A percentile compares a stretch with the other conserved stretches of the same genome.
Conservation (phyloP, 2,113 vertebrate genomes). For the Aldabrachelys gigantea region DNA sequence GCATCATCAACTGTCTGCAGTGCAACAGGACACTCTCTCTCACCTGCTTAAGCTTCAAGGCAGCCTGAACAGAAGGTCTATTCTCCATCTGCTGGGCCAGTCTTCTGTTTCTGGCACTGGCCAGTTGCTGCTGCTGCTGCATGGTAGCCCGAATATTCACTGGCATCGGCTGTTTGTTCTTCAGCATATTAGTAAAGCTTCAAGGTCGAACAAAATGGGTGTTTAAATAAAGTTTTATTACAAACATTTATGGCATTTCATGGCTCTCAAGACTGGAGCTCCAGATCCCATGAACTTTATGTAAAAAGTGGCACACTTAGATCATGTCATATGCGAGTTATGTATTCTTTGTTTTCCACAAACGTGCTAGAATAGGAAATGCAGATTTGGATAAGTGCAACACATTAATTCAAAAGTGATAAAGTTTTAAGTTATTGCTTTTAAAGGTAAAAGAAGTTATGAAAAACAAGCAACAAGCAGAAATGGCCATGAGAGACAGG, state of each 20-base stretch:
- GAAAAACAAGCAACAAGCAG: constrained; percentile 72
- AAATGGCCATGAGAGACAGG: constrained; percentile 44
- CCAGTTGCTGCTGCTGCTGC: constrained; percentile 96
- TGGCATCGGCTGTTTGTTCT: constrained; percentile 98
- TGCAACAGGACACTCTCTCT: constrained; percentile 53
- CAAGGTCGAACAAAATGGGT: constrained; percentile 91
- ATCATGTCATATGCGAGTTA: constrained; percentile 65
- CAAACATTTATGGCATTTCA: constrained; percentile 84
- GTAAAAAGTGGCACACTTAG: constrained; percentile 74
- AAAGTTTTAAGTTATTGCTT: constrained; percentile 64
- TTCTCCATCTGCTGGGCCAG: constrained; percentile 99
- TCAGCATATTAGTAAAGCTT: constrained; percentile 99
- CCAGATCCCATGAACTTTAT: constrained; percentile 80
- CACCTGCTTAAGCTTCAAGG: constrained; percentile 98
- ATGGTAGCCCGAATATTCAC: constrained; percentile 98
- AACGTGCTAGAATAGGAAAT: constrained; percentile 76
- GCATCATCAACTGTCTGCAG: constrained; percentile 1
- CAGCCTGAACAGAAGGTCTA: constrained; percentile 96
- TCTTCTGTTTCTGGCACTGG: constrained; percentile 97
- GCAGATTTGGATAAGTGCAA: constrained; percentile 66
- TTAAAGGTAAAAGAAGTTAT: constrained; percentile 61
- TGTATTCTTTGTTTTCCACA: constrained; percentile 73
- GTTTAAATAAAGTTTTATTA: constrained; percentile 84
- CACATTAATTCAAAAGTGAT: constrained; percentile 61
- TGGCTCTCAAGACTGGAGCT: constrained; percentile 79